Evolutionary conservation across 2,113 vertebrate genomes (phyloP).

Genomic region (Neolamprologus modestus): DNA sequence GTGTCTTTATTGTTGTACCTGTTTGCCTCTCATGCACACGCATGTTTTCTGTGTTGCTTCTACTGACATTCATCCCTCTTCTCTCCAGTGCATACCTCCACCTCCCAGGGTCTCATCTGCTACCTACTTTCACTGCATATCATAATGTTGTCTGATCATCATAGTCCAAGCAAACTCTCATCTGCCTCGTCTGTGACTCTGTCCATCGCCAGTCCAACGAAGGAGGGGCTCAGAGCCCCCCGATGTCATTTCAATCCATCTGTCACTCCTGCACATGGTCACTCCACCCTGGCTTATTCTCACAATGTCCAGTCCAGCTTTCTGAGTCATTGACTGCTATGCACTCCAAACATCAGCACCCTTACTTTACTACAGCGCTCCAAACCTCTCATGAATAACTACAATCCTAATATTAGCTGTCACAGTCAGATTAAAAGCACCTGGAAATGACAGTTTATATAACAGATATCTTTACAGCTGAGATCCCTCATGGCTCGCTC

Average conservation of each 20-base stretch:
- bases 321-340: fast-evolving
- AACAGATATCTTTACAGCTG: neutral
- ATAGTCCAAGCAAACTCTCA: neutral
- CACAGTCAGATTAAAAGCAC: neutral
- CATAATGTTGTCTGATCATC: neutral
- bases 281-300: neutral
- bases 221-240: neutral
- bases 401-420: fast-evolving
- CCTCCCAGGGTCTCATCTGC: neutral
- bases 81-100: neutral
- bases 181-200: neutral
- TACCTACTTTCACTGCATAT: neutral
- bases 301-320: neutral
- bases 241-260: neutral
- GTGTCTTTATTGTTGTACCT: fast-evolving
- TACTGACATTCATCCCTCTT: neutral
- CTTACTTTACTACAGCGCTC: neutral
- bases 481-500: fast-evolving
- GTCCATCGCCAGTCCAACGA: neutral
- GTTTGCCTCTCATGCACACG: neutral
- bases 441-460: neutral
- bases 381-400: neutral
- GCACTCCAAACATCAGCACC: neutral
- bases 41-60: neutral
- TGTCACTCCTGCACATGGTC: neutral